Evolutionary conservation across 2,113 vertebrate genomes (phyloP).

Genomic region (Mohoua ochrocephala): DNA sequence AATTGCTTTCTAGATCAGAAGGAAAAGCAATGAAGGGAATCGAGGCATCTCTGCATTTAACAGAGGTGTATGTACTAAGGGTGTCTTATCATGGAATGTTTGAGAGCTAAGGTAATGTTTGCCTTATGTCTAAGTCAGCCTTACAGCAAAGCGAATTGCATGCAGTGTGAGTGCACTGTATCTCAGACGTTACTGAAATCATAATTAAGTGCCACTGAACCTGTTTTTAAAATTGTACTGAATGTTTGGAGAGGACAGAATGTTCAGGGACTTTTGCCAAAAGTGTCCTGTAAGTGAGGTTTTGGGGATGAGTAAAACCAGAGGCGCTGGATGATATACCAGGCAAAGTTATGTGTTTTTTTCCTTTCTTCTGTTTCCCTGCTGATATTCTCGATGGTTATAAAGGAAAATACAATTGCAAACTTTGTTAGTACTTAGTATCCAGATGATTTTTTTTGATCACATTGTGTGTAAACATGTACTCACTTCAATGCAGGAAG

Average conservation of each 20-base stretch:
- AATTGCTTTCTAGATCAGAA: conserved; percentile 27
- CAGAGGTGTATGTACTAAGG: not conserved
- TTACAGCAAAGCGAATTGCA: conserved; percentile 35
- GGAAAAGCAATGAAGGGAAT: not conserved
- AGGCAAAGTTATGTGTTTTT: not conserved
- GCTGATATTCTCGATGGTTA: not conserved
- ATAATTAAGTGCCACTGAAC: conserved; percentile 38
- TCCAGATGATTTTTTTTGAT: not conserved
- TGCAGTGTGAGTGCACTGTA: not conserved
- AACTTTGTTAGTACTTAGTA: not conserved
- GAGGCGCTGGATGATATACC: not conserved
- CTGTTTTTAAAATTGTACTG: not conserved
- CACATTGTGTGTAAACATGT: conserved; percentile 31
- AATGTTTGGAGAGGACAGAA: not conserved
- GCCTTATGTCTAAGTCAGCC: conserved; percentile 50
- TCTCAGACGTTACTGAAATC: conserved; percentile 25
- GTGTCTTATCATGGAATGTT: not conserved
- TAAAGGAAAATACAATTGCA: not conserved
- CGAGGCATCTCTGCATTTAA: conserved; percentile 2
- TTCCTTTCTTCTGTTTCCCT: not conserved
- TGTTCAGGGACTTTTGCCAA: not conserved
- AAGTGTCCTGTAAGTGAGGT: not conserved
- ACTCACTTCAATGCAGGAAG: conserved; percentile 46
- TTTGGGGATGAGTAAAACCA: not conserved
- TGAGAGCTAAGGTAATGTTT: conserved; percentile 10